Base-by-base conservation (phyloP, 2,797 vertebrate genomes). In the Leptodactylus fallax region DNA sequence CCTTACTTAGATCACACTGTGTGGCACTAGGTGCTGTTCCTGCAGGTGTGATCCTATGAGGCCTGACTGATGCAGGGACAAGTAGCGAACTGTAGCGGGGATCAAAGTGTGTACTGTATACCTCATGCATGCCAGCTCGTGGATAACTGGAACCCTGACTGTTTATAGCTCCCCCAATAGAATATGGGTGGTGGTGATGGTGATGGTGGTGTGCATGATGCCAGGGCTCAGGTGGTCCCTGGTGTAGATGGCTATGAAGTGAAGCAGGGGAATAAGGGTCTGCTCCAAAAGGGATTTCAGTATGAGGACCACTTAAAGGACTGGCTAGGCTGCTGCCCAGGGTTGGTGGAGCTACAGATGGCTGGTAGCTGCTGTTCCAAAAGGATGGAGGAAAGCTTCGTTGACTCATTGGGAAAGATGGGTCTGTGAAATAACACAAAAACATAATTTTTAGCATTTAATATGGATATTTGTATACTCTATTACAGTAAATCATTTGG, bases 291-390 rank as follows among this genome's bases (percentile, higher is more conserved):
- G 98, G 95, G 76, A 99, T 94, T 92, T 99, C 98, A 0, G 96
- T 92, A 94, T 98, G 98, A 0, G 97, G 93, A 1, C 96, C 94
- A 0, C 96, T 95, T 87, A 98, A 92, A 19, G 96, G 92, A 58
- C 95, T 94, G 93, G 95, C 95, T 90, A 95, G 92, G 51, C 93
- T 91, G 89, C 91, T 92, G 5, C 94, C 93, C 76, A 98, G 94
- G 0, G 97, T 91, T 4, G 97, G 94, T 0, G 97, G 90, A 2
- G 97, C 94, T 61, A 92, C 89, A 0, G 97, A 94, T 1, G 97
- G 95, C 93, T 98, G 98, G 94, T 98, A 98, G 0, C 97, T 94
- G 90, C 98, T 98, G 96, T 98, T 99, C 98, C 98, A 99, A 95
- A 99, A 99, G 10, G 98, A 99, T 0, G 97, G 96, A 0, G 98